Percentiles rank a stretch among this genome's conserved stretches.
phyloP scores from a whole-genome alignment of 2,888 invertebrate species.

The Meteorus colon region DNA sequence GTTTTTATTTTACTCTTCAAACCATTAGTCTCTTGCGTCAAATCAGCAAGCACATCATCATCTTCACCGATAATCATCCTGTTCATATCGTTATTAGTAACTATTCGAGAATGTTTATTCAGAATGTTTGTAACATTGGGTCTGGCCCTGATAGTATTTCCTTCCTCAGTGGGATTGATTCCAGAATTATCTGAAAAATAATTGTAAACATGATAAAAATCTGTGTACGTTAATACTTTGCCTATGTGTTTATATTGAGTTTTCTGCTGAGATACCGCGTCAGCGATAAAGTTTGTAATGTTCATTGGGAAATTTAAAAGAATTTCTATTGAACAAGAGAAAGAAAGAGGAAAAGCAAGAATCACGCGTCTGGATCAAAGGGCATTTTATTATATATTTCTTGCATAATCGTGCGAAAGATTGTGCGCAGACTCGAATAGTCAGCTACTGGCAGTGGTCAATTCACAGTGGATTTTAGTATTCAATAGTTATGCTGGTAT shows the following conservation, averaged over 20 bases:
- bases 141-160: neutral
- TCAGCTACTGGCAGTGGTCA: neutral
- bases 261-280: neutral
- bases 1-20: conserved; percentile 16
- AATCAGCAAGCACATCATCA: conserved; percentile 55
- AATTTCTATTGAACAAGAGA: neutral
- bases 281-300: neutral
- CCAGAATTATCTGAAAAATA: neutral
- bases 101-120: neutral
- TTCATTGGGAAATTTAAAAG: neutral
- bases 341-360: neutral
- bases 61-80: conserved; percentile 43
- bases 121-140: neutral
- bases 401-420: conserved; percentile 9
- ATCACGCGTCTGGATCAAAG: conserved; percentile 20
- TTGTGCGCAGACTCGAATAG: conserved; percentile 1
- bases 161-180: neutral
- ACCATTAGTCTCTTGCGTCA: conserved; percentile 48
- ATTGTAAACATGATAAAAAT: neutral
- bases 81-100: conserved; percentile 39
- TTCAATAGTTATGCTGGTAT: neutral
- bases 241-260: neutral
- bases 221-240: neutral
- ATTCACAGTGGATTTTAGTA: neutral
- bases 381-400: neutral